Evolutionary conservation across 53 echinoderm and acorn worm genomes (phyloP).

Genomic region (Temnopleurus reevesii): DNA sequence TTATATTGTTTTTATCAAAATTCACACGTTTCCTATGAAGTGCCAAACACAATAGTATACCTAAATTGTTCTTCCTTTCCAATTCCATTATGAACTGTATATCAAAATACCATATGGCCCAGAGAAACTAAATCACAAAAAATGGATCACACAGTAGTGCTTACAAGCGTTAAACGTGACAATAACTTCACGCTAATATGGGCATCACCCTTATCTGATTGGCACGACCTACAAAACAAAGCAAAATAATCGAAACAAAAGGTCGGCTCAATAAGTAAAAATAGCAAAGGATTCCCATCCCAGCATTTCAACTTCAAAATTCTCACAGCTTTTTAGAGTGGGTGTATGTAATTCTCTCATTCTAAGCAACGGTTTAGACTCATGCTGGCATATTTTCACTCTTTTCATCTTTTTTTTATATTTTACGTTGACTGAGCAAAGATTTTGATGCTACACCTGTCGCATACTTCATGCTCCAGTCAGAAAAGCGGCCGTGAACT

Average conservation of each 20-base stretch:
- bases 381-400: background rate
- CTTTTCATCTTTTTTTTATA: background rate
- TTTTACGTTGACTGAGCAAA: background rate
- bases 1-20: too few species aligned
- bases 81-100: too few species aligned
- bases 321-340: background rate
- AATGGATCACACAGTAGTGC: too few species aligned
- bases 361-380: background rate
- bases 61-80: too few species aligned
- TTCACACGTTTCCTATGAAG: too few species aligned
- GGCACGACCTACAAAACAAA: slow-evolving; percentile 3
- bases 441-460: slow-evolving; percentile 33
- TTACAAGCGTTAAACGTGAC: too few species aligned
- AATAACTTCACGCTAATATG: slow-evolving; percentile 28
- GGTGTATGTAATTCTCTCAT: background rate
- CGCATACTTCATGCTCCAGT: background rate
- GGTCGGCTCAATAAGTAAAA: background rate
- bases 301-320: background rate
- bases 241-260: background rate
- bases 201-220: slow-evolving; percentile 6
- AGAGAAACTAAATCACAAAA: too few species aligned
- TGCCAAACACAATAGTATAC: too few species aligned
- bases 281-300: background rate
- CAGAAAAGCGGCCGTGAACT: slow-evolving; percentile 34
- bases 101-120: too few species aligned